A percentile compares a stretch with the other conserved stretches of the same genome.
Evolutionary conservation across 64 coral and sea anemone genomes (phyloP).

Genomic region (Hydrozoanthus tunicans): DNA sequence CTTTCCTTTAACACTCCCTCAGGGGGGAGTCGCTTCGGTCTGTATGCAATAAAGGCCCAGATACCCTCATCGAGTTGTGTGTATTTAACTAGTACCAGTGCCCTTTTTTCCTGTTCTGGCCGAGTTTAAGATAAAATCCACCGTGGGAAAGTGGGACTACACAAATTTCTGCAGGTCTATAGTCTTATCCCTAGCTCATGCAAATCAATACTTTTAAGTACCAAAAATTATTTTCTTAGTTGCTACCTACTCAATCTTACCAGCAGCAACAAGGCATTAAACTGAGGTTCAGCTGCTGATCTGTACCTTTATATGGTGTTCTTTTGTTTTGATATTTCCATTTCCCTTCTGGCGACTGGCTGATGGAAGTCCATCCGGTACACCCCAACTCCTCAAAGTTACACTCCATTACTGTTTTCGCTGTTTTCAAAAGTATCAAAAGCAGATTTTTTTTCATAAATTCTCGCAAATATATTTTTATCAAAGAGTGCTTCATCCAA

Average conservation of each 20-base stretch:
- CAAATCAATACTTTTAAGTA: no score
- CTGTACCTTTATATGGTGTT: not conserved
- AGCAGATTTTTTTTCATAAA: not conserved
- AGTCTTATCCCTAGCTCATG: no score
- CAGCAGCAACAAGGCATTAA: no score
- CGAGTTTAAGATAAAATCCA: no score
- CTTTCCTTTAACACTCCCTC: not conserved
- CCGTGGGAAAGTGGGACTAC: no score
- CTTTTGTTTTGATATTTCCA: not conserved
- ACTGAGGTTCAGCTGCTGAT: not conserved
- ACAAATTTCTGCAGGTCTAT: no score
- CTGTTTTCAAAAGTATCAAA: not conserved
- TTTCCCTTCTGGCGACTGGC: not conserved
- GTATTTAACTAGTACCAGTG: not conserved
- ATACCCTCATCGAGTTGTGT: not conserved
- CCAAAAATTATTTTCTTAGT: no score
- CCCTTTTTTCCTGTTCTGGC: no score
- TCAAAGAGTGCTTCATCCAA: not conserved
- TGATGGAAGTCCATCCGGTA: slow-evolving; percentile 3
- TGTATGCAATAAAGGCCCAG: no score
- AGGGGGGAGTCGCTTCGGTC: no score
- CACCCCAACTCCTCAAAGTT: not conserved
- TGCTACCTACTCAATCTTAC: no score
- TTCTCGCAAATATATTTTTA: no score
- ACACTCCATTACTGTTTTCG: slow-evolving; percentile 9